Base-by-base conservation (phyloP, 2,113 vertebrate genomes). In the Epinephelus fuscoguttatus region DNA sequence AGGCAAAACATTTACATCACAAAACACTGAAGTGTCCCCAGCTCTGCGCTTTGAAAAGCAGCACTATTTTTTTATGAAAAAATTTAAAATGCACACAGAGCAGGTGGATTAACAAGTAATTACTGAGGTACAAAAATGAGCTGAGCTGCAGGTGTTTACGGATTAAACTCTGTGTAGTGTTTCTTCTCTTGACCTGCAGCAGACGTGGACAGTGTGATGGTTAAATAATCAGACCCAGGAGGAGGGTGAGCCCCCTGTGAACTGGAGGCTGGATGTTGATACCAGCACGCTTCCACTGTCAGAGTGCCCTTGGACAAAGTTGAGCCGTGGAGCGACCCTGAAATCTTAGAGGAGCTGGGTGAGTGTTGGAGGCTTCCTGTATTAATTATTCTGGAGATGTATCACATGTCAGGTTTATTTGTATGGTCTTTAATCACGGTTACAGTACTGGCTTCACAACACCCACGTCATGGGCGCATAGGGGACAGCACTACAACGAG, bases 381-480 rank as follows among this genome's bases (percentile, higher is more conserved):
- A 45, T 49, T 84, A 64, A 70, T 84, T 62, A 78, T 62, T 59
- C 74, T 57, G 8, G 21, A 27, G 66, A 62, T 63, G 50, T 49
- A 0, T 71, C 50, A 59, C 76, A 50, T 13, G 61, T 84, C 81
- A 70, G 61, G 4, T 59, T 68, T 27, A 49, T 84, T 42, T 59
- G 57, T 60, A 2, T 15, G 64, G 25, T 67, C 78, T 81, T 78
- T 78, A 63, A 89, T 86, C 81, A 67, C 21, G 1, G 33, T 47
- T 59, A 56, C 63, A n/a, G 63, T 25, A 37, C n/a, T 3, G 67
- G 42, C 15, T 60, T 49, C 50, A 40, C 2, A 11, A 66, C 55
- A 12, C 42, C 9, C 9, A 21, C 56, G n/a, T 64, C n/a, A 8
- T 17, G 15, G 40, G 63, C 27, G 40, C 52, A 0, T 0, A 66